phyloP scores from a whole-genome alignment of 92 coral and sea anemone species.

The Palythoa grandiflora region DNA sequence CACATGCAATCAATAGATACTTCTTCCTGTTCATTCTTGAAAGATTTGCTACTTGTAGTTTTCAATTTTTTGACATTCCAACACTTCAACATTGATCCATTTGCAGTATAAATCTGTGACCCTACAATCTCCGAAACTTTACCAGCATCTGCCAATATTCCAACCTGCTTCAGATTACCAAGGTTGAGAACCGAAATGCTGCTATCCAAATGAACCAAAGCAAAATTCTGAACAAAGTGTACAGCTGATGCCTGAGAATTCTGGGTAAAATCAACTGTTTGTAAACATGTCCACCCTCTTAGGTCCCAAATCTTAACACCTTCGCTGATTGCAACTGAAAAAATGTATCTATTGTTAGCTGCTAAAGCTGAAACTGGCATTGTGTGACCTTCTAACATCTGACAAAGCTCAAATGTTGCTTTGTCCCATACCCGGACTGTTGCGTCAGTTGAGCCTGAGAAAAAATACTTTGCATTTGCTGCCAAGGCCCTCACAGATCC shows the following conservation, averaged over 20 bases:
- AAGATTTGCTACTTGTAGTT: conserved; percentile 55
- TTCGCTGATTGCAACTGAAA: conserved; percentile 83
- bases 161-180: conserved; percentile 82
- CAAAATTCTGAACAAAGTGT: conserved; percentile 66
- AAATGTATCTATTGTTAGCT: conserved; percentile 85
- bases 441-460: conserved; percentile 88
- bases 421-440: conserved; percentile 84
- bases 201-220: conserved; percentile 67
- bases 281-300: conserved; percentile 80
- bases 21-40: conserved; percentile 54
- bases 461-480: conserved; percentile 67
- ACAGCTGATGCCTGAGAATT: conserved; percentile 48
- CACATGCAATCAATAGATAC: conserved; percentile 61
- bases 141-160: conserved; percentile 66
- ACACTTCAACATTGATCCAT: conserved; percentile 52
- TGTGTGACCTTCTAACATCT: conserved; percentile 72
- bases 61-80: conserved; percentile 65
- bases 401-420: conserved; percentile 73
- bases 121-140: conserved; percentile 62
- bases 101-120: conserved; percentile 52
- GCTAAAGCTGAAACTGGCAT: conserved; percentile 81
- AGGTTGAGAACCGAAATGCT: conserved; percentile 76
- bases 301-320: conserved; percentile 91
- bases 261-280: conserved; percentile 59
- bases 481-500: conserved; percentile 88